Base-by-base conservation (phyloP, 2,113 vertebrate genomes). In the Nyctereutes procyonoides region DNA sequence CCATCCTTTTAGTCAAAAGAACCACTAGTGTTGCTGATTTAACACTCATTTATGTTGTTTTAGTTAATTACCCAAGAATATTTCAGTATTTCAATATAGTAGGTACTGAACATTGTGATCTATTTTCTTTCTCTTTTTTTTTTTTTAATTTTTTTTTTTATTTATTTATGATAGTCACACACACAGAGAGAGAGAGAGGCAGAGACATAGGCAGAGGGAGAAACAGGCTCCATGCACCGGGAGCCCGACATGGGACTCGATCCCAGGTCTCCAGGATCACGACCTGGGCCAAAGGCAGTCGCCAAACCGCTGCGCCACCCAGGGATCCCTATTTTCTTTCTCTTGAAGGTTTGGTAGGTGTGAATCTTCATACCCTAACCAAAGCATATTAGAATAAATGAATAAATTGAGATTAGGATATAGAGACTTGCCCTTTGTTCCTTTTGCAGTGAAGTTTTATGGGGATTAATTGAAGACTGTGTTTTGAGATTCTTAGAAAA, bases 1-100 rank as follows among this genome's bases (percentile, higher is more conserved):
- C n/a, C 35, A 56, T 87, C 69, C 17, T 65, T 93, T 77, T 92
- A 55, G 28, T 91, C 84, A 69, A 77, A 96, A 69, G 28, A 86
- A 11, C 60, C 32, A 30, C 83, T n/a, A 0, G 51, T 71, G 1
- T 89, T 86, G 35, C 88, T 87, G 26, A 19, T 38, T 10, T 82
- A 73, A 43, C 81, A 15, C 22, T 58, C 56, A 53, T 13, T 60
- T 81, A 43, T 89, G 86, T 76, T 91, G 9, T 35, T 17, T 85
- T 63, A 76, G 38, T 74, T 87, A 85, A 62, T 93, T 91, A 56
- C 6, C 32, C 95, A 62, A 79, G 67, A 92, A 73, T 62, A 22
- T 79, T 69, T 73, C 38, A 48, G 2, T 62, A 63, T 95, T 88
- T 35, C 38, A 85, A 19, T 85, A 35, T 60, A 67, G 26, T 30